Base-by-base conservation (phyloP, 2,888 invertebrate genomes). In the Chloroclystis v-ata region DNA sequence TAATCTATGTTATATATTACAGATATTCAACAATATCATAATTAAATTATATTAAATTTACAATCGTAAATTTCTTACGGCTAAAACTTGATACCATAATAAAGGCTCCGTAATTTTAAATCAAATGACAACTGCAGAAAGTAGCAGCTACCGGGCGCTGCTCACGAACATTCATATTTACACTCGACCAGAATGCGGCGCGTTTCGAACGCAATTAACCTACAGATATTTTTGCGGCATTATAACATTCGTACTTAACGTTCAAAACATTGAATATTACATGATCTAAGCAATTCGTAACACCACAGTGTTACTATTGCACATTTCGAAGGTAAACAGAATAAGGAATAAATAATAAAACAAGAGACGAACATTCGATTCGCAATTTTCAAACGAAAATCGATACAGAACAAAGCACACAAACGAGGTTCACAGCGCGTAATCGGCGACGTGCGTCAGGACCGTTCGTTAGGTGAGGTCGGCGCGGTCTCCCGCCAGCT, bases 21-120 rank as follows among this genome's bases (percentile, higher is more conserved):
- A 86, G 67, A 73, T 77, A 75, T 67, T 72, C 81, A 84, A 84
- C 83, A 84, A 79, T 78, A 80, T 79, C 79, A 81, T 85, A 4
- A 20, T 20, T 20, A n/a, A 80, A 79, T 76, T 78, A 71, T 75
- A 75, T 77, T 78, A 67, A 79, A 78, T 84, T 80, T 85, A 84
- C 83, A 84, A 69, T 75, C 64, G 75, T 78, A 79, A 78, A 75
- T 78, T n/a, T 73, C 78, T 78, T 79, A 53, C 28, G 43, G 54
- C 69, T 80, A 74, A 62, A 71, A 65, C 63, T 65, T 59, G 61
- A 67, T 71, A 70, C 67, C 62, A 60, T 67, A 67, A 67, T 66
- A 58, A 51, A 46, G 54, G 40, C 24, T 47, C 63, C 59, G 61
- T 66, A 65, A 59, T 62, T 58, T 64, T 43, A 40, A 35, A 46